phyloP scores from a whole-genome alignment of 2,797 vertebrate genomes.

The Acestrorhynchus altus region DNA sequence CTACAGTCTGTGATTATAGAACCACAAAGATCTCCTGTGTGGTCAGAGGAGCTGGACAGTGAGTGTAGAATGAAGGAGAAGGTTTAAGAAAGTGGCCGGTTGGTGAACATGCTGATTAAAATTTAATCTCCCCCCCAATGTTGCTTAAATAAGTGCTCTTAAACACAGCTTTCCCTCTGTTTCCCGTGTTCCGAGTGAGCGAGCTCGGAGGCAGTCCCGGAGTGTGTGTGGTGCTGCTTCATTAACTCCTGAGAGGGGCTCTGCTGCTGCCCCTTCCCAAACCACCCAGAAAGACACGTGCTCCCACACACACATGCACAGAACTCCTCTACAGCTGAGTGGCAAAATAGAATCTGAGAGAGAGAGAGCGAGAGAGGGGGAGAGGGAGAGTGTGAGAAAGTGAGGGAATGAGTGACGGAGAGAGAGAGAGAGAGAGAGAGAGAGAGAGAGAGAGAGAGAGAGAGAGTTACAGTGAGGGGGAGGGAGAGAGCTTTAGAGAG shows the following conservation, averaged over 20 bases:
- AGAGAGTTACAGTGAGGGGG: neutral
- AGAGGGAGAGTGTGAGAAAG: neutral
- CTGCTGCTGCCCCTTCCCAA: neutral
- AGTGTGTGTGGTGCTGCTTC: neutral
- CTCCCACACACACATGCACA: neutral
- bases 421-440: neutral
- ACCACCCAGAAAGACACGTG: neutral
- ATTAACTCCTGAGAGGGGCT: neutral
- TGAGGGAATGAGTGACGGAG: neutral
- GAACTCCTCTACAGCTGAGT: neutral
- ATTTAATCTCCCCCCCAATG: neutral
- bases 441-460: neutral
- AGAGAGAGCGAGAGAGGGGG: conserved; percentile 9
- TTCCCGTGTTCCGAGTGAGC: neutral
- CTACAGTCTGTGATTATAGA: too few species aligned
- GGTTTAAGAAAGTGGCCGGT: too few species aligned
- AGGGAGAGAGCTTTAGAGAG: neutral
- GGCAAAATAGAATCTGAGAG: neutral
- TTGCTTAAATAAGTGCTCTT: neutral
- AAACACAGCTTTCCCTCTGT: neutral
- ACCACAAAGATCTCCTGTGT: too few species aligned
- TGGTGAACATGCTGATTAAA: too few species aligned
- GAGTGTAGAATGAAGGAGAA: too few species aligned
- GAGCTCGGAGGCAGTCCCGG: neutral
- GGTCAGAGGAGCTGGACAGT: too few species aligned